Conservation (phyloP, 2,113 vertebrate genomes). For the Clupea harengus region DNA sequence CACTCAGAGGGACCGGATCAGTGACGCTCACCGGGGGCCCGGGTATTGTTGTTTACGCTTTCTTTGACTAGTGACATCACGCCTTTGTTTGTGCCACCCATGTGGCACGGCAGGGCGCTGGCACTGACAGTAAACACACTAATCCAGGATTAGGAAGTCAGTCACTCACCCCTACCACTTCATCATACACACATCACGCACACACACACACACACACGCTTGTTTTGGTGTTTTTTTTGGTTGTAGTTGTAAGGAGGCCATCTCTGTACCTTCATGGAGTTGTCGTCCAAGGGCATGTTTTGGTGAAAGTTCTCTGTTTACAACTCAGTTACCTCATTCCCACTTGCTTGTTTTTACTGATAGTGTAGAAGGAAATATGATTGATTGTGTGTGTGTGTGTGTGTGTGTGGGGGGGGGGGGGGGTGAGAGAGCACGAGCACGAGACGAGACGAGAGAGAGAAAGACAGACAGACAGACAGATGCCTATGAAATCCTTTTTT, state of each 20-base stretch:
- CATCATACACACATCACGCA: background rate
- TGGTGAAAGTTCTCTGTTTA: too few species aligned
- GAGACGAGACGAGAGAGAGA: too few species aligned
- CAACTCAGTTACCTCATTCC: too few species aligned
- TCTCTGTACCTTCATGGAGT: too few species aligned
- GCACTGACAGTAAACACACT: background rate
- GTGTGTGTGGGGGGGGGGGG: too few species aligned
- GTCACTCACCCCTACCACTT: background rate
- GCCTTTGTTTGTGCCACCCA: background rate
- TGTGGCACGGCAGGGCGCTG: background rate
- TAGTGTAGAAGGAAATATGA: too few species aligned
- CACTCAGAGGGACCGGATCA: background rate
- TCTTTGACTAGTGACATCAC: background rate
- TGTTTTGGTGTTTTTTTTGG: background rate
- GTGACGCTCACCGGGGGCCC: background rate
- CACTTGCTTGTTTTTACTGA: too few species aligned
- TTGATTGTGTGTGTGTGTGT: too few species aligned
- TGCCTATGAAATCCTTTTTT: constrained; percentile 13
- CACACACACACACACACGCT: background rate
- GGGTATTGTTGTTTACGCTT: background rate
- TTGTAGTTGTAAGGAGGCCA: background rate
- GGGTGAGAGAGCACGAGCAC: too few species aligned
- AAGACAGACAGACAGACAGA: too few species aligned
- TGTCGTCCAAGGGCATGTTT: too few species aligned
- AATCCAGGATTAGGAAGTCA: constrained; percentile 19